phyloP scores from a whole-genome alignment of 2,888 invertebrate species.

The Rambutsinella grinnellia region DNA sequence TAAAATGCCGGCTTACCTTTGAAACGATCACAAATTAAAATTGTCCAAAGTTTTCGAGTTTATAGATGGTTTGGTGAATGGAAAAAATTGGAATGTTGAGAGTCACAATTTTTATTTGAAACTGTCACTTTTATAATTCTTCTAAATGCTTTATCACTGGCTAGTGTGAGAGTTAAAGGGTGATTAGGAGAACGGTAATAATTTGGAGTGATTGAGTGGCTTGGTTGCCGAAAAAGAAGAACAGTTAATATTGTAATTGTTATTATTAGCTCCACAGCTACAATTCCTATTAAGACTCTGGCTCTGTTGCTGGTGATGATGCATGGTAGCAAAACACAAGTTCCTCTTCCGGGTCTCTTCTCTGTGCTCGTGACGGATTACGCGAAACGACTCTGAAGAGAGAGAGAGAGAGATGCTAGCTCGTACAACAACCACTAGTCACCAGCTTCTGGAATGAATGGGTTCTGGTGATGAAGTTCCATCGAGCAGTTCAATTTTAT shows the following conservation, averaged over 20 bases:
- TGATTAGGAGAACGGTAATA: neutral
- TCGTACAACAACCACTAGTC: slow-evolving; percentile 27
- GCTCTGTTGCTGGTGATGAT: slow-evolving; percentile 42
- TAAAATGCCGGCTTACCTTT: too few species aligned
- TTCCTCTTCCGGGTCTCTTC: slow-evolving; percentile 51
- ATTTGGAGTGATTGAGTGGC: too few species aligned
- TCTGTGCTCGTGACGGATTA: slow-evolving; percentile 27
- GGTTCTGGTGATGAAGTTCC: slow-evolving; percentile 29
- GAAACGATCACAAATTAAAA: too few species aligned
- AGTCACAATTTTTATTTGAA: too few species aligned
- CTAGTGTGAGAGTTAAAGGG: slow-evolving; percentile 3
- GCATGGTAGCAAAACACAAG: slow-evolving; percentile 49
- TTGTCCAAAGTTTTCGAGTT: too few species aligned
- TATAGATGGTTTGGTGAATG: too few species aligned
- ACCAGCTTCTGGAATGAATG: slow-evolving; percentile 51
- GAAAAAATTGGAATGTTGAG: too few species aligned
- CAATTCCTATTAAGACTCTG: slow-evolving; percentile 35
- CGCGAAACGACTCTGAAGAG: slow-evolving; percentile 10
- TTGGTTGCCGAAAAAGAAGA: slow-evolving; percentile 17
- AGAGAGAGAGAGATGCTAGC: slow-evolving; percentile 19
- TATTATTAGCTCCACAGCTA: slow-evolving; percentile 31
- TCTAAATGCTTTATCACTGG: too few species aligned
- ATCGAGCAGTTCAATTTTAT: too few species aligned
- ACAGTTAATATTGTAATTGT: slow-evolving; percentile 28
- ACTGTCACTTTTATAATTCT: too few species aligned